A percentile compares a stretch with the other conserved stretches of the same genome.
phyloP scores from a whole-genome alignment of 2,888 invertebrate species.

The Boloria selene region DNA sequence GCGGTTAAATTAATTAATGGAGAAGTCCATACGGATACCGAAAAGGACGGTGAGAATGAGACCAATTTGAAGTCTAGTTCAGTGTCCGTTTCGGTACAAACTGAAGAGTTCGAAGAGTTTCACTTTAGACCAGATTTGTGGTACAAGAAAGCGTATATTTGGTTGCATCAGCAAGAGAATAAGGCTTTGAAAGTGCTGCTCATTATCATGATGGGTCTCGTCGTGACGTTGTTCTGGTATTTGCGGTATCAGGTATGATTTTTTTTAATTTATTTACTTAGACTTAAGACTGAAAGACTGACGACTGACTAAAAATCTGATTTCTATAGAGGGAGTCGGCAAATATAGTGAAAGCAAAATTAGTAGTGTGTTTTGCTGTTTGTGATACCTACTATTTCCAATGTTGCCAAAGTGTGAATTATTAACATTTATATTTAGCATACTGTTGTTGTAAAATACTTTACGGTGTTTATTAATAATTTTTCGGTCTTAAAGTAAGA shows the following conservation, averaged over 20 bases:
- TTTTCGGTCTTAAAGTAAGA: too few species aligned
- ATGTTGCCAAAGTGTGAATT: too few species aligned
- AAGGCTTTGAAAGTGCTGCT: slow-evolving; percentile 87
- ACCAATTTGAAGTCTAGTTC: slow-evolving; percentile 69
- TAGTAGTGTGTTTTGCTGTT: too few species aligned
- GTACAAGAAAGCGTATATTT: slow-evolving; percentile 77
- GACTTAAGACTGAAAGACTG: neutral
- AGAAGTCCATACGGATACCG: slow-evolving; percentile 59
- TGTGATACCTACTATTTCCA: too few species aligned
- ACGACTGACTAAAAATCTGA: too few species aligned
- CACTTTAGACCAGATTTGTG: slow-evolving; percentile 65
- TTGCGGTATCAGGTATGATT: slow-evolving; percentile 86
- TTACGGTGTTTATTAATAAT: too few species aligned
- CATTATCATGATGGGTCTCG: slow-evolving; percentile 85
- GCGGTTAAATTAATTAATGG: slow-evolving; percentile 69
- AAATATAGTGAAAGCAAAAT: too few species aligned
- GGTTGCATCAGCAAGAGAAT: slow-evolving; percentile 90
- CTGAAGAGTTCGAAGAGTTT: slow-evolving; percentile 78
- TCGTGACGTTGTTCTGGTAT: slow-evolving; percentile 89
- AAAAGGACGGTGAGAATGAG: slow-evolving; percentile 71
- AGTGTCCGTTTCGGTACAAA: slow-evolving; percentile 82
- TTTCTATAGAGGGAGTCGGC: too few species aligned
- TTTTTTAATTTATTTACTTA: slow-evolving; percentile 22
- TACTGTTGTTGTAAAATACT: too few species aligned
- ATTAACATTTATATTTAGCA: too few species aligned